A percentile compares a stretch with the other conserved stretches of the same genome.
phyloP scores from a whole-genome alignment of 2,797 vertebrate genomes.

The Helostoma temminkii region DNA sequence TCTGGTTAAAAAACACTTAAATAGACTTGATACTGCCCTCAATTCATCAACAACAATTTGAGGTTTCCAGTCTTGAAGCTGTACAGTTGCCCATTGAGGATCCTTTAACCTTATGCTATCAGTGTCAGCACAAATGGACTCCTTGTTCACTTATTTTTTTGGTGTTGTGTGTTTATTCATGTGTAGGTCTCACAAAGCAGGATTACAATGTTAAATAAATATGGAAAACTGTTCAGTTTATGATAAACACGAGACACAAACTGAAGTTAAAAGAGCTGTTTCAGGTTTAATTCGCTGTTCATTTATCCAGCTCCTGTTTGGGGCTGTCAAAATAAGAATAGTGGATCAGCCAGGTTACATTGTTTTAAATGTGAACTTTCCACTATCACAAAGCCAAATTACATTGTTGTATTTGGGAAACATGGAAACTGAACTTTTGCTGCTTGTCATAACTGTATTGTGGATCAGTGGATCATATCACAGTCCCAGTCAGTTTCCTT shows the following conservation, averaged over 20 bases:
- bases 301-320: constrained; percentile 66
- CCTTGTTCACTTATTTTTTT: constrained; percentile 56
- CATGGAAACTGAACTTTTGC: too few relatives aligned
- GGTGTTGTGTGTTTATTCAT: constrained; percentile 53
- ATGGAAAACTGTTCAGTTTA: constrained; percentile 58
- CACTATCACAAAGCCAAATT: constrained; percentile 14
- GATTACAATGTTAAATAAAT: constrained; percentile 49
- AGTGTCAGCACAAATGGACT: constrained; percentile 23
- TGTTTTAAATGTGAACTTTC: constrained; percentile 36
- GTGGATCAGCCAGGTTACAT: constrained; percentile 26
- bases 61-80: constrained; percentile 23
- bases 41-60: constrained; percentile 7
- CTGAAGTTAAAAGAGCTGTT: constrained; percentile 12
- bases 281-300: constrained; percentile 36
- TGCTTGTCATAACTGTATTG: too few relatives aligned
- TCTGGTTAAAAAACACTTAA: constrained; percentile 5
- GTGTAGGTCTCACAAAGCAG: constrained; percentile 57
- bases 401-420: too few relatives aligned
- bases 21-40: background rate
- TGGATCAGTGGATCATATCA: too few relatives aligned
- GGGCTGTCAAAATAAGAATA: constrained; percentile 61
- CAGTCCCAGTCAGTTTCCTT: too few relatives aligned
- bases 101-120: constrained; percentile 35
- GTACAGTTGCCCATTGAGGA: constrained; percentile 8
- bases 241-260: constrained; percentile 39